Evolutionary conservation across 1,140 invertebrate genomes (phyloP).

Genomic region (Catajapyx aquilonaris): DNA sequence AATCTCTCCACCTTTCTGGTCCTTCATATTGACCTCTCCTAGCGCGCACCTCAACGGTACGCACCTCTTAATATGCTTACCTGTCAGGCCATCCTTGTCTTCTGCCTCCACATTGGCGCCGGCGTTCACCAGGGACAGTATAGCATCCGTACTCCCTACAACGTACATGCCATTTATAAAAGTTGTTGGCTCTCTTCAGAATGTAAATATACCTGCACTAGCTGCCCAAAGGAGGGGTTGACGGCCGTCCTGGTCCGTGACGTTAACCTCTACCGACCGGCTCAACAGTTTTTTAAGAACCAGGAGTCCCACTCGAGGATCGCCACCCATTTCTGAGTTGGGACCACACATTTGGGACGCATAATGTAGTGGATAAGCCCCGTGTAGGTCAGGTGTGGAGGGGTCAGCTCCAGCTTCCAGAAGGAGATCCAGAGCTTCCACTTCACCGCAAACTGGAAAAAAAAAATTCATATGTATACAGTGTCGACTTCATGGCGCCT

Average conservation of each 20-base stretch:
- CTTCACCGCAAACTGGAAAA: constrained; percentile 63
- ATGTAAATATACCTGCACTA: constrained; percentile 45
- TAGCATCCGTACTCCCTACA: constrained; percentile 60
- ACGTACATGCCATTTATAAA: constrained; percentile 6
- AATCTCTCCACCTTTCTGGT: no score
- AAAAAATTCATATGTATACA: no score
- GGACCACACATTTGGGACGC: constrained; percentile 87
- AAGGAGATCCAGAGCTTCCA: constrained; percentile 64
- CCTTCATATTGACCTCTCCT: no score
- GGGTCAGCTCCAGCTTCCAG: constrained; percentile 61
- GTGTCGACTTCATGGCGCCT: no score
- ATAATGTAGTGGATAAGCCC: constrained; percentile 89
- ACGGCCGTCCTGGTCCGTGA: constrained; percentile 71
- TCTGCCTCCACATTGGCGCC: constrained; percentile 52
- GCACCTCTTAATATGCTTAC: constrained; percentile 14
- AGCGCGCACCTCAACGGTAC: no score
- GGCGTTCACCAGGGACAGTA: constrained; percentile 63
- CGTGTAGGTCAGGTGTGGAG: constrained; percentile 73
- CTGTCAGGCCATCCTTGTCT: constrained; percentile 45
- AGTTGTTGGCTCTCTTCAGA: background rate
- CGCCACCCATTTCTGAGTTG: constrained; percentile 37
- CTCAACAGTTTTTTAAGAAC: constrained; percentile 65
- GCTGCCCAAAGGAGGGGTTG: constrained; percentile 92
- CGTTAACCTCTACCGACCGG: constrained; percentile 57
- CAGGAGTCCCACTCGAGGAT: constrained; percentile 38